Base-by-base conservation (phyloP, 2,888 invertebrate genomes). In the Calameuta idolon region DNA sequence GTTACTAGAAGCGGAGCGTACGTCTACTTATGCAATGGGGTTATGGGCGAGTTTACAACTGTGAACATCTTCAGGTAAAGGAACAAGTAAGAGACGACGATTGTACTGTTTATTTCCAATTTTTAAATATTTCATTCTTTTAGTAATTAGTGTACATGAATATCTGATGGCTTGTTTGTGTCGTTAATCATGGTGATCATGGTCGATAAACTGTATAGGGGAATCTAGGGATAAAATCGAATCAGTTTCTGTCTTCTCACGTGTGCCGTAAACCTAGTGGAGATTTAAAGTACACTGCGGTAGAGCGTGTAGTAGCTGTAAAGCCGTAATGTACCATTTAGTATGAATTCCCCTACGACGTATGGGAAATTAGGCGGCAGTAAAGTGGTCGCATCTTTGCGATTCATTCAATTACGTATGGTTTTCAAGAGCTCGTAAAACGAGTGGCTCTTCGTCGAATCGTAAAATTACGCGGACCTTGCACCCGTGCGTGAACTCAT, bases 401-500 rank as follows among this genome's bases (percentile, higher is more conserved):
- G 75, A 78, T 81, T 81, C 79, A 81, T 81, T 82, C 81, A 81
- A 79, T 82, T 79, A 79, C 55, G 55, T 55, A 55, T 55, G 55
- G 55, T 55, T 55, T 55, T 55, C 55, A 55, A 55, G 55, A 55
- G 78, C 69, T 74, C 73, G 33, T 80, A 80, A 78, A 80, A 78
- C 78, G 80, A 78, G 76, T 31, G 76, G 73, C 23, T 55, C 55
- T 55, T 4, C 55, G 55, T 55, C 23, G 55, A 55, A 55, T 55
- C 55, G 55, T 55, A 55, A 55, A 55, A 15, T 55, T 5, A 55
- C 55, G 23, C 55, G 55, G 55, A 55, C 55, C 23, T 55, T 55
- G 55, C 55, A 55, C 55, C 55, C 55, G 55, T 9, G 23, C 55
- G 55, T 55, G 55, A 55, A 55, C 55, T 55, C 55, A 55, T 55